A percentile compares a stretch with the other conserved stretches of the same genome.
phyloP scores from a whole-genome alignment of 2,797 vertebrate genomes.

The Pyrocephalus nanus region DNA sequence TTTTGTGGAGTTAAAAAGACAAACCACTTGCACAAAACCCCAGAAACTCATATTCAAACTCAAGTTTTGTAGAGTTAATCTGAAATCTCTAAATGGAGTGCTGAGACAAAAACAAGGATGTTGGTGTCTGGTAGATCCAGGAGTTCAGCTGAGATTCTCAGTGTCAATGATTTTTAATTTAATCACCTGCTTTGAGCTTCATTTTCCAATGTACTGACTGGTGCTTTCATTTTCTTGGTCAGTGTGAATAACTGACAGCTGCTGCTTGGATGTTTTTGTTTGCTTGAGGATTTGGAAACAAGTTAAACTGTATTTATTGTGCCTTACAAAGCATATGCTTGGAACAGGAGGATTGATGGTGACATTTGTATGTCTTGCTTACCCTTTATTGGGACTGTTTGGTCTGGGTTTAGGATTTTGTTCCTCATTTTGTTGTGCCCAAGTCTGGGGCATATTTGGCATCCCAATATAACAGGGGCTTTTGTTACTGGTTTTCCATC shows the following conservation, averaged over 20 bases:
- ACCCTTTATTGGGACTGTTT: background rate
- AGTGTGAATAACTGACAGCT: background rate
- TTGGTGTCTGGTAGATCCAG: background rate
- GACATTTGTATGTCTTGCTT: background rate
- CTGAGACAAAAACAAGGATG: background rate
- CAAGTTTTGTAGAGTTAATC: background rate
- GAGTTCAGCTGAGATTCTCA: background rate
- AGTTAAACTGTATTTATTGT: background rate
- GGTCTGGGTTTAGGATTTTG: background rate
- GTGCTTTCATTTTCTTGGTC: background rate
- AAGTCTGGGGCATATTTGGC: background rate
- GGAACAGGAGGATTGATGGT: background rate
- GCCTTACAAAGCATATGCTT: background rate
- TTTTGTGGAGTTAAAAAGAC: background rate
- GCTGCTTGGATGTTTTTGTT: background rate
- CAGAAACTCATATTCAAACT: background rate
- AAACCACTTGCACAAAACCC: background rate
- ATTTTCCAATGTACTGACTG: background rate
- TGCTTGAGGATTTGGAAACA: background rate
- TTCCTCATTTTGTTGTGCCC: background rate
- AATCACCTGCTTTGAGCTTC: background rate
- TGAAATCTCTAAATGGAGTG: background rate
- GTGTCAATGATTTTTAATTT: background rate
- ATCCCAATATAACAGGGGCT: background rate
- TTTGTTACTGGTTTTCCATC: slow-evolving; percentile 7